phyloP scores from a whole-genome alignment of 2,888 invertebrate species.

The Eledone cirrhosa region DNA sequence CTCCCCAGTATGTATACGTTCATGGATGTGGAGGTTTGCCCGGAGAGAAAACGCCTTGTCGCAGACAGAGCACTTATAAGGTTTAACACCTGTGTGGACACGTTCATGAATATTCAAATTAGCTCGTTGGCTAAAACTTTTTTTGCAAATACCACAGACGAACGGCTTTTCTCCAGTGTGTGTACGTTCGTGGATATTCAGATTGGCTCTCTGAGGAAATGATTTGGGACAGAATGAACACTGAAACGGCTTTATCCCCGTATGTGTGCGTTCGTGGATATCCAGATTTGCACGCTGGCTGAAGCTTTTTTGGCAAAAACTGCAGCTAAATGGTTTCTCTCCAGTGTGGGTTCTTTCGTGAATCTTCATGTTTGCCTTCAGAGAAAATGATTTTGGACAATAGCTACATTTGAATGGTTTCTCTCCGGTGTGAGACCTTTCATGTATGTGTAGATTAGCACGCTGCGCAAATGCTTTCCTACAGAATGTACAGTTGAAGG shows the following conservation, averaged over 20 bases:
- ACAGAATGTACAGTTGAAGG: constrained; percentile 18
- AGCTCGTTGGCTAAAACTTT: constrained; percentile 25
- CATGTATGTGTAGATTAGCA: constrained; percentile 8
- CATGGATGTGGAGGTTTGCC: constrained; percentile 20
- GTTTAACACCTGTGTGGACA: constrained; percentile 19
- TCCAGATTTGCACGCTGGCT: constrained; percentile 21
- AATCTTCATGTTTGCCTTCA: constrained; percentile 20
- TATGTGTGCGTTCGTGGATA: constrained; percentile 16
- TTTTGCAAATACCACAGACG: constrained; percentile 11
- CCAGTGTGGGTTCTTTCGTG: constrained; percentile 9
- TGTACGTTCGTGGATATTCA: constrained; percentile 21
- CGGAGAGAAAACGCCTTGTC: constrained; percentile 25
- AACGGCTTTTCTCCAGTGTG: constrained; percentile 23
- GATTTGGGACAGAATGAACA: constrained; percentile 7
- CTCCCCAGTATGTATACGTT: constrained; percentile 15
- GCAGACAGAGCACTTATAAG: constrained; percentile 20
- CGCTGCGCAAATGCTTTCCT: constrained; percentile 13
- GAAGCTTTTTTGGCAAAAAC: constrained; percentile 7
- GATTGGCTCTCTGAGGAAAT: constrained; percentile 11
- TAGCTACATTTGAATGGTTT: constrained; percentile 25
- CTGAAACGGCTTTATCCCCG: constrained; percentile 17
- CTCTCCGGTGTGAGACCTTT: constrained; percentile 13
- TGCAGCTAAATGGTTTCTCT: constrained; percentile 14
- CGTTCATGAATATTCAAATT: constrained; percentile 21
- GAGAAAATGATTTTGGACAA: constrained; percentile 9